Conservation (phyloP, 1,140 invertebrate species). For the Zaprionus kolodkinae region DNA sequence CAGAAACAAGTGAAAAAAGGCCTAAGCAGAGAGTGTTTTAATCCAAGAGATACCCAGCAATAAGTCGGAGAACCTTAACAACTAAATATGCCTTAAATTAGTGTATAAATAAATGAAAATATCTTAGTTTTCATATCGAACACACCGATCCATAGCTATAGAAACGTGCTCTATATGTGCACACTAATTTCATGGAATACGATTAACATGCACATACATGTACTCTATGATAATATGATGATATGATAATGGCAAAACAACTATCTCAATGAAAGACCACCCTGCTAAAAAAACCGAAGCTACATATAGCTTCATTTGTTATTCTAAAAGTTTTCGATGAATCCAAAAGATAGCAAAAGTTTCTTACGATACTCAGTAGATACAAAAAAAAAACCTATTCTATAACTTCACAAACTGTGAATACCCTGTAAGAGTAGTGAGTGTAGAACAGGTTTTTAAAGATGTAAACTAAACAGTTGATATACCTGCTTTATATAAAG, state of each 20-base stretch:
- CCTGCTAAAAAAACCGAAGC: not conserved
- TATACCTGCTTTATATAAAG: too few relatives aligned
- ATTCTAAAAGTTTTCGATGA: not conserved
- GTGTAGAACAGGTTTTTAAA: too few relatives aligned
- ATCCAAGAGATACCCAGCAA: not conserved
- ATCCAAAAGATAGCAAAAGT: not conserved
- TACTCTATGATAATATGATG: not conserved
- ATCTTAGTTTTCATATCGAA: too few relatives aligned
- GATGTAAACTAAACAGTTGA: too few relatives aligned
- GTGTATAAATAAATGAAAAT: too few relatives aligned
- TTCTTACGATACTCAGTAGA: not conserved
- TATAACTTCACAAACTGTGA: not conserved
- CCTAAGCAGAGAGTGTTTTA: too few relatives aligned
- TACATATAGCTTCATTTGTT: not conserved
- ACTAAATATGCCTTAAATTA: not conserved
- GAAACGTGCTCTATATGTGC: not conserved
- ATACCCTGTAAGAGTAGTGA: too few relatives aligned
- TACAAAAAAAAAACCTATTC: not conserved
- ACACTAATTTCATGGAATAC: not conserved
- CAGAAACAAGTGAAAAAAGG: constrained; percentile 7
- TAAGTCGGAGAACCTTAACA: not conserved
- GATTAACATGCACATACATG: not conserved
- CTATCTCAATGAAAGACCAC: constrained; percentile 1
- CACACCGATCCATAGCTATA: too few relatives aligned
- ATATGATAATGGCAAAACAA: not conserved